These are phyloP conservation scores for Palythoa heliodiscus DNA, from an alignment of 92 coral and sea anemone species.

Conservation along the genomic window DNA sequence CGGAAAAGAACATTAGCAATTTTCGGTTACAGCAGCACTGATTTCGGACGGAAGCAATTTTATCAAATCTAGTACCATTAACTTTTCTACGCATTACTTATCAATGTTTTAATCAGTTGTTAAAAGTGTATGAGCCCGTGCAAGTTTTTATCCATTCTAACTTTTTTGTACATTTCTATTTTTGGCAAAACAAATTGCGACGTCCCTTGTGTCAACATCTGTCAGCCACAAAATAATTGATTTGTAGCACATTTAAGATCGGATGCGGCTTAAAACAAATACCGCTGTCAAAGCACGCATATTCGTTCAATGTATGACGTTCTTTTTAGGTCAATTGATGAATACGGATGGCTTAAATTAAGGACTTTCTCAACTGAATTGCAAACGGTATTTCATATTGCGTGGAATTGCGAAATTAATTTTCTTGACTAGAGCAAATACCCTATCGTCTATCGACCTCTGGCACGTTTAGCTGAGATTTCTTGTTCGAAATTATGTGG, in stretches of 20 bases:
- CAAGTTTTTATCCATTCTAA: neutral
- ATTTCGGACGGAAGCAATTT: neutral
- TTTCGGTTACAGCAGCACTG: neutral
- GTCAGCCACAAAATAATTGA: conserved; percentile 72
- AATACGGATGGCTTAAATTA: conserved; percentile 27
- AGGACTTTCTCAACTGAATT: conserved; percentile 15
- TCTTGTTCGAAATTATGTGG: neutral
- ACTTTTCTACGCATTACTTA: neutral
- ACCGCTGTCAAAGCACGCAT: conserved; percentile 42
- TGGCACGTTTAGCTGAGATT: neutral
- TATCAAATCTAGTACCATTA: neutral
- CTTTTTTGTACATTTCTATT: conserved; percentile 62
- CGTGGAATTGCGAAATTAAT: conserved; percentile 25
- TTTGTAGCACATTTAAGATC: conserved; percentile 67
- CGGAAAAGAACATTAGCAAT: conserved; percentile 18
- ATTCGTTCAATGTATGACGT: conserved; percentile 56
- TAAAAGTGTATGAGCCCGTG: conserved; percentile 4
- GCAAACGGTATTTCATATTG: neutral
- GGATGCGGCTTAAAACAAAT: conserved; percentile 63
- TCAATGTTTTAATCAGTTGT: neutral
- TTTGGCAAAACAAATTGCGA: conserved; percentile 56
- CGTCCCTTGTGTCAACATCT: conserved; percentile 63
- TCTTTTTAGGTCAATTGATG: conserved; percentile 28
- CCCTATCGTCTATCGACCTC: neutral
- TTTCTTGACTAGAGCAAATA: neutral